phyloP scores from a whole-genome alignment of 2,797 vertebrate genomes.

The Squalus acanthias region DNA sequence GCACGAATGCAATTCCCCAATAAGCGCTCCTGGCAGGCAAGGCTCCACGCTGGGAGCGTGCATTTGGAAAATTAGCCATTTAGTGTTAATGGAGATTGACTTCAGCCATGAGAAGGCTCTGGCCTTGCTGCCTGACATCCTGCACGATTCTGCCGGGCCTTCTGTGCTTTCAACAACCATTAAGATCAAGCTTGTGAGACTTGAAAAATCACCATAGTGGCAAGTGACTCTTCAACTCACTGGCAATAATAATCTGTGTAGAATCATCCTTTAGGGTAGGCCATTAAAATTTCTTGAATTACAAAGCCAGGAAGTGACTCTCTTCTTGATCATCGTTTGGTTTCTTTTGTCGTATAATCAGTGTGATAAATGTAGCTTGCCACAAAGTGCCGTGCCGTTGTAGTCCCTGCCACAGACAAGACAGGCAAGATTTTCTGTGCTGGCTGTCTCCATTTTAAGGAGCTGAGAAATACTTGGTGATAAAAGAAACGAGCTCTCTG shows the following conservation, averaged over 20 bases:
- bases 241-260: background rate
- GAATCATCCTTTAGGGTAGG: background rate
- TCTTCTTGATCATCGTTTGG: background rate
- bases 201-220: background rate
- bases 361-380: background rate
- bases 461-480: background rate
- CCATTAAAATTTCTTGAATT: background rate
- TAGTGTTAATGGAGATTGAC: background rate
- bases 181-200: background rate
- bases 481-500: background rate
- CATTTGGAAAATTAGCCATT: slow-evolving; percentile 31
- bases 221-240: background rate
- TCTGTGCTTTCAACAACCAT: slow-evolving; percentile 5
- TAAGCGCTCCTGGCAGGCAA: background rate
- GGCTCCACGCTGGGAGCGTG: background rate
- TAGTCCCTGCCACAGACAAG: background rate
- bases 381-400: background rate
- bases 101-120: background rate
- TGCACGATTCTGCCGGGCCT: background rate
- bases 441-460: background rate
- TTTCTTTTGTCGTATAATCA: background rate
- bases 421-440: background rate
- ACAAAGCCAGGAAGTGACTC: background rate
- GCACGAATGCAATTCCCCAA: background rate
- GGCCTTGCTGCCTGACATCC: background rate